Conservation (phyloP, 2,888 invertebrate species). For the Tachystola acroxantha region DNA sequence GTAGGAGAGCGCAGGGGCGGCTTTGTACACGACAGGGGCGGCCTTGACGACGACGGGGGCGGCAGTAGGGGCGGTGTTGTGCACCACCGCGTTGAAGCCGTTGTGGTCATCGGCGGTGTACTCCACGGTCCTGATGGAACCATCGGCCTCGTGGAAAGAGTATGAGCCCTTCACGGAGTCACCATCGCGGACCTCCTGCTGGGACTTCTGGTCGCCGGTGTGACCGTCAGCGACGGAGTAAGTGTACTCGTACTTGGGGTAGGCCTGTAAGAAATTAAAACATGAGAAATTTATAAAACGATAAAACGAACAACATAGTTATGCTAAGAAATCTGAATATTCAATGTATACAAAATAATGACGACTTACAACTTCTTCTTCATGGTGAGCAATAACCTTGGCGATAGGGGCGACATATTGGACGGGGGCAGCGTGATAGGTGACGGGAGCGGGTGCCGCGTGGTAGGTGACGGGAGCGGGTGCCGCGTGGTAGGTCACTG, state of each 20-base stretch:
- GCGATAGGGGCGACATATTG: constrained; percentile 2
- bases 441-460: constrained; percentile 26
- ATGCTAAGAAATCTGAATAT: not conserved
- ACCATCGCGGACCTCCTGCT: constrained; percentile 67
- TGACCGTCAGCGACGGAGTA: constrained; percentile 70
- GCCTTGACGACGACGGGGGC: constrained; percentile 28
- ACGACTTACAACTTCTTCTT: constrained; percentile 5
- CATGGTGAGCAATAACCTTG: constrained; percentile 16
- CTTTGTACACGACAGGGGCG: constrained; percentile 26
- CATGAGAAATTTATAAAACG: not conserved
- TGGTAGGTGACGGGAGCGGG: constrained; percentile 17
- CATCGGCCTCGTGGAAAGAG: constrained; percentile 69
- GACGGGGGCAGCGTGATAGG: constrained; percentile 48
- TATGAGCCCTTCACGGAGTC: constrained; percentile 70
- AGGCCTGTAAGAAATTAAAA: constrained; percentile 21
- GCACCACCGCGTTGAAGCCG: constrained; percentile 54
- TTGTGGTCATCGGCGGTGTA: constrained; percentile 68
- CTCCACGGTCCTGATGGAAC: constrained; percentile 67
- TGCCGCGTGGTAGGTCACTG: constrained; percentile 23
- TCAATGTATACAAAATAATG: not conserved
- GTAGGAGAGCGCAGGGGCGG: constrained; percentile 19
- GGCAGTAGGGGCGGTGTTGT: constrained; percentile 41
- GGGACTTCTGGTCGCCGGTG: constrained; percentile 71
- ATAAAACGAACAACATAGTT: not conserved
- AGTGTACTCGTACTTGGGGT: constrained; percentile 52